Percentiles rank a stretch among this genome's conserved stretches.
Evolutionary conservation across 2,888 invertebrate genomes (phyloP).

Genomic region (Rotaria socialis): DNA sequence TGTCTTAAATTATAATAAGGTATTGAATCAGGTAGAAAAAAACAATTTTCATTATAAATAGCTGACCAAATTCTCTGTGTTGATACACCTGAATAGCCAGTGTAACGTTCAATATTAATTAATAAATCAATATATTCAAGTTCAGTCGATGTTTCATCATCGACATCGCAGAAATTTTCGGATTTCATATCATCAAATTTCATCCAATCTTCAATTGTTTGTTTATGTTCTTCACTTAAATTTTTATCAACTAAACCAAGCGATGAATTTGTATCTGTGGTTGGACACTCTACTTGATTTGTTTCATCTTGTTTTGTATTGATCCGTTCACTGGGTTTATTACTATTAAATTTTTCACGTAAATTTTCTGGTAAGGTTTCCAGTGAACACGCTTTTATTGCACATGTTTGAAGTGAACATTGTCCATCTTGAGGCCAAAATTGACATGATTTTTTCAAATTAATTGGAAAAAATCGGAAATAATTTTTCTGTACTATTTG

Average conservation of each 20-base stretch:
- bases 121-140: slow-evolving; percentile 85
- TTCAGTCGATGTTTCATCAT: slow-evolving; percentile 62
- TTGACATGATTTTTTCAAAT: slow-evolving; percentile 73
- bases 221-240: slow-evolving; percentile 74
- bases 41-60: slow-evolving; percentile 97
- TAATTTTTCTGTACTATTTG: slow-evolving; percentile 84
- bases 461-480: slow-evolving; percentile 75
- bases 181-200: slow-evolving; percentile 78
- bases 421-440: slow-evolving; percentile 86
- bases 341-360: slow-evolving; percentile 1
- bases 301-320: background rate
- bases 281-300: background rate
- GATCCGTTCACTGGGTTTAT: background rate
- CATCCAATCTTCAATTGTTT: slow-evolving; percentile 85
- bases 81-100: slow-evolving; percentile 87
- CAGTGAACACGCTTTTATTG: slow-evolving; percentile 79
- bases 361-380: slow-evolving; percentile 46
- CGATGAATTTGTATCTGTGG: background rate
- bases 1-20: slow-evolving; percentile 43
- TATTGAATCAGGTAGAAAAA: slow-evolving; percentile 64
- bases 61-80: slow-evolving; percentile 91
- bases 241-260: slow-evolving; percentile 39
- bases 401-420: slow-evolving; percentile 84
- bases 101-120: slow-evolving; percentile 91
- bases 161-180: slow-evolving; percentile 86